Conservation (phyloP, 2,113 vertebrate species). For the Acinonyx jubatus region DNA sequence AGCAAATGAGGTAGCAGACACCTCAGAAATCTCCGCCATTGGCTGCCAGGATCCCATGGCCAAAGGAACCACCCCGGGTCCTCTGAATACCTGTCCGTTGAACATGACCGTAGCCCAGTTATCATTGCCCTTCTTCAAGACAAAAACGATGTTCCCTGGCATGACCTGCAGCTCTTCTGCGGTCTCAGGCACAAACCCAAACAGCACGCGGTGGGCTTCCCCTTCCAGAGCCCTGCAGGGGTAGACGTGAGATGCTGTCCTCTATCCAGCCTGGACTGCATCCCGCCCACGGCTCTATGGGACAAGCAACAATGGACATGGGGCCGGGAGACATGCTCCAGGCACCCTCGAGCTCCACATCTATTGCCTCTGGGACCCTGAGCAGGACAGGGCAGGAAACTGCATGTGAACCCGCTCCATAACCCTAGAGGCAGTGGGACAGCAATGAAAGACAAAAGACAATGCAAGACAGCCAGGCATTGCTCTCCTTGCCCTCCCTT, state of each 20-base stretch:
- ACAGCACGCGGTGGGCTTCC: conserved; percentile 92
- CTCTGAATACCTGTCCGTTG: conserved; percentile 91
- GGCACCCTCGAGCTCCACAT: background rate
- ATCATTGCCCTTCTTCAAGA: conserved; percentile 93
- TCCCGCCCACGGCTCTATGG: accelerated
- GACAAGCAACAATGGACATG: background rate
- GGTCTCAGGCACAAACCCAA: conserved; percentile 93
- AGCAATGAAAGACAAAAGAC: background rate
- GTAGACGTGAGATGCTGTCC: background rate
- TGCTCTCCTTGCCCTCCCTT: background rate
- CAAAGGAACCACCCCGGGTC: accelerated
- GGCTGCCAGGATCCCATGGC: background rate
- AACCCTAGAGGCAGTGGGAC: accelerated
- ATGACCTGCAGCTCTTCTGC: conserved; percentile 93
- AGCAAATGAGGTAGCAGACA: background rate
- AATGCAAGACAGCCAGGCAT: accelerated
- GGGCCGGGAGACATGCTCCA: background rate
- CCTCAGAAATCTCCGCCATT: background rate
- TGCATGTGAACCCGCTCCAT: accelerated
- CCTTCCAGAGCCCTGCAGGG: conserved; percentile 90
- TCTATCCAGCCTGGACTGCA: background rate
- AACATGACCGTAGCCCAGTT: conserved; percentile 98
- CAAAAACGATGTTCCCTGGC: conserved; percentile 96
- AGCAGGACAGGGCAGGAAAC: background rate
- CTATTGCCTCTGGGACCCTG: background rate